Conservation (phyloP, 1,140 invertebrate genomes). For the Meloidogyne floridensis region DNA sequence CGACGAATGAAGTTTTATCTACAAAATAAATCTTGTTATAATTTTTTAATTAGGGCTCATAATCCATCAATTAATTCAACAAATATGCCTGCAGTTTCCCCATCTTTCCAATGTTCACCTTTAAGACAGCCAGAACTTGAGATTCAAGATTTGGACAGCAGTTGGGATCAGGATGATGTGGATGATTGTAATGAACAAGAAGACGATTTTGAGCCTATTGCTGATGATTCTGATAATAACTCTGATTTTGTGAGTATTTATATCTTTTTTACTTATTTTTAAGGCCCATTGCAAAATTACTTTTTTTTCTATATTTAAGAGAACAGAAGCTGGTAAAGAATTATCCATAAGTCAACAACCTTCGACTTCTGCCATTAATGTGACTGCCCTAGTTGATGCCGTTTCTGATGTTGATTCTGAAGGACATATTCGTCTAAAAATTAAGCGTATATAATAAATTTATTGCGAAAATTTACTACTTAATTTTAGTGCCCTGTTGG, state of each 20-base stretch:
- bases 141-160: not conserved
- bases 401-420: slow-evolving; percentile 11
- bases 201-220: not conserved
- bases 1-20: slow-evolving; percentile 4
- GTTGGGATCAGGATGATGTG: not conserved
- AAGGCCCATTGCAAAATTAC: too few relatives aligned
- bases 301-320: too few relatives aligned
- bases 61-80: not conserved
- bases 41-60: not conserved
- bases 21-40: not conserved
- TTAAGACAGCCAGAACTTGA: not conserved
- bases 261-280: too few relatives aligned
- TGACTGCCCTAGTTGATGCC: too few relatives aligned
- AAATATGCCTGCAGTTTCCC: not conserved
- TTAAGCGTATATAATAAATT: slow-evolving; percentile 7
- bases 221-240: not conserved
- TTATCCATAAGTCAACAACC: not conserved
- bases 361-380: not conserved
- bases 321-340: not conserved
- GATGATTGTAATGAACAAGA: not conserved
- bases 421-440: slow-evolving; percentile 15
- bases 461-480: not conserved
- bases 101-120: not conserved
- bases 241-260: not conserved
- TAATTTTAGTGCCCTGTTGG: slow-evolving; percentile 20